phyloP scores from a whole-genome alignment of 2,113 vertebrate species.

The Leptobrachium leishanense region DNA sequence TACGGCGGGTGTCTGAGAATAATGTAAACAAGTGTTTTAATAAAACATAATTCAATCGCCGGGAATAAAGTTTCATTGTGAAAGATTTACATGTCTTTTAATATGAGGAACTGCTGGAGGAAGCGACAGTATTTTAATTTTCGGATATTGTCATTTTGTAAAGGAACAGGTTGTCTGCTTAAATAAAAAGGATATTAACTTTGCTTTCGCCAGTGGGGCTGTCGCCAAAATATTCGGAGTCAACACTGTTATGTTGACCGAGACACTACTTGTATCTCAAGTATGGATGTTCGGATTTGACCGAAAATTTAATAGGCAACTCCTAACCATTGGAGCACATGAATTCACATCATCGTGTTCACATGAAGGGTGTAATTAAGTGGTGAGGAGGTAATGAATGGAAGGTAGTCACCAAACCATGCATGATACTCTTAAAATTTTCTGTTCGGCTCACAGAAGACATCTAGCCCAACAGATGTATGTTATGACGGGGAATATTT shows the following conservation, averaged over 20 bases:
- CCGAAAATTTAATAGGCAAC: too few relatives aligned
- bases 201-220: neutral
- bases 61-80: slow-evolving; percentile 45
- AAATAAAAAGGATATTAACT: slow-evolving; percentile 23
- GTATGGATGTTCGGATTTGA: too few relatives aligned
- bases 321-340: too few relatives aligned
- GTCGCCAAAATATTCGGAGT: neutral
- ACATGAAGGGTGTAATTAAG: too few relatives aligned
- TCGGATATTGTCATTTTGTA: slow-evolving; percentile 51
- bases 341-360: too few relatives aligned
- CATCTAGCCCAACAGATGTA: too few relatives aligned
- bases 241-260: neutral
- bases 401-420: too few relatives aligned
- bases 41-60: slow-evolving; percentile 59
- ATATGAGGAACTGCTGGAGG: slow-evolving; percentile 53
- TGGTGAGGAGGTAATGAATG: too few relatives aligned
- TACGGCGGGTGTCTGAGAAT: slow-evolving; percentile 56
- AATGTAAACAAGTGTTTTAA: slow-evolving; percentile 64
- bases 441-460: too few relatives aligned
- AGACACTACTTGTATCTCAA: too few relatives aligned
- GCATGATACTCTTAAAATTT: too few relatives aligned
- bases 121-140: slow-evolving; percentile 53
- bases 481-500: too few relatives aligned
- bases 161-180: slow-evolving; percentile 14
- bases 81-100: slow-evolving; percentile 56